Conservation (phyloP, 2,113 vertebrate species). For the Oreochromis spilurus region DNA sequence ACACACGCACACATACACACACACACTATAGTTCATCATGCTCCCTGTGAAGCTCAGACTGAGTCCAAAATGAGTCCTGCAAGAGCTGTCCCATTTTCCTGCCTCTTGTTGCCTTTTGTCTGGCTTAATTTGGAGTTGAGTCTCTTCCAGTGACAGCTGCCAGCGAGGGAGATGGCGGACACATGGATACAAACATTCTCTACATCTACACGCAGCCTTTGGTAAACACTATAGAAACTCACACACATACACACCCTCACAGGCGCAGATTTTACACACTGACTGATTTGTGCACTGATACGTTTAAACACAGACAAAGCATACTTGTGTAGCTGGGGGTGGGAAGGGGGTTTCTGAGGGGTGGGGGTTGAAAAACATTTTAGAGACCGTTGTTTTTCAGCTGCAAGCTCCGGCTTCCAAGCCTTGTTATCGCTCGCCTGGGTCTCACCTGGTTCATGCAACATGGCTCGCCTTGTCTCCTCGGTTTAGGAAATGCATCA, state of each 20-base stretch:
- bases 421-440: constrained; percentile 13
- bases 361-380: neutral
- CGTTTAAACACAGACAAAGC: neutral
- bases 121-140: constrained; percentile 46
- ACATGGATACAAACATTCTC: neutral
- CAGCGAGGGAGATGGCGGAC: constrained; percentile 20
- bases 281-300: neutral
- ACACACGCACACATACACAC: neutral
- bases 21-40: neutral
- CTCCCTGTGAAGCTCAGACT: constrained; percentile 22
- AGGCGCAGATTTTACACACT: neutral
- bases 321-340: neutral
- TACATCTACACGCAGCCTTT: neutral
- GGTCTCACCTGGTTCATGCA: constrained; percentile 41
- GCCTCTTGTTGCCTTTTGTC: constrained; percentile 44
- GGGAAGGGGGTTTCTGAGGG: neutral
- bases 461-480: constrained; percentile 21
- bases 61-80: constrained; percentile 34
- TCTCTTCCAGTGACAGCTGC: constrained; percentile 53
- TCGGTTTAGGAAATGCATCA: constrained; percentile 22
- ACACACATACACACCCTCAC: neutral
- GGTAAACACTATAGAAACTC: neutral
- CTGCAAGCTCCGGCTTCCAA: neutral
- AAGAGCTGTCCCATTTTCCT: constrained; percentile 58
- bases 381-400: neutral